Conservation (phyloP, 2,888 invertebrate genomes). For the Acronicta alni region DNA sequence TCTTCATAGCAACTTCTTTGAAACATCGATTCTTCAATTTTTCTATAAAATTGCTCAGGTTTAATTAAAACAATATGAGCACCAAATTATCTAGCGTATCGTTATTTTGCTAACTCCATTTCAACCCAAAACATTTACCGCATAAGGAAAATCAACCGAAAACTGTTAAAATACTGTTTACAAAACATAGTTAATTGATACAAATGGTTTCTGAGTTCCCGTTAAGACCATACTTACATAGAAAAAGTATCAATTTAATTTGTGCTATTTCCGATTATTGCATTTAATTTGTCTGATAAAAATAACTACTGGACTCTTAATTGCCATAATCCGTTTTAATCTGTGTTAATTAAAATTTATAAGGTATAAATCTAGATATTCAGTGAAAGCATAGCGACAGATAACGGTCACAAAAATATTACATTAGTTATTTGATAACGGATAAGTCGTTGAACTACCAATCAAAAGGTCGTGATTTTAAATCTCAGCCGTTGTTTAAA, state of each 20-base stretch:
- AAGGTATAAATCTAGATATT: too few species aligned
- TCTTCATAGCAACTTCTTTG: too few species aligned
- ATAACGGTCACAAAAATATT: too few species aligned
- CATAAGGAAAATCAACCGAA: too few species aligned
- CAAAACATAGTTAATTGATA: conserved; percentile 4
- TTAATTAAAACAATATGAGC: too few species aligned
- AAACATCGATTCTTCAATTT: too few species aligned
- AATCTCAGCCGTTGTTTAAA: neutral
- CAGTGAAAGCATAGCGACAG: neutral
- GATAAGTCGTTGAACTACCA: neutral
- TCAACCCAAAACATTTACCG: too few species aligned
- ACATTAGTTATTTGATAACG: neutral
- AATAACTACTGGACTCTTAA: conserved; percentile 3
- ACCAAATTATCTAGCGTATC: too few species aligned
- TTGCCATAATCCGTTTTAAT: neutral
- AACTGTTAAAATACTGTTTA: too few species aligned
- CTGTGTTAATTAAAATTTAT: too few species aligned
- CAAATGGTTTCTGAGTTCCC: neutral
- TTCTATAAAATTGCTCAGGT: too few species aligned
- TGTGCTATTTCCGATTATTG: neutral
- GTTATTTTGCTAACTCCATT: too few species aligned
- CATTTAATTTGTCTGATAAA: neutral
- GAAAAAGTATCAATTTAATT: conserved; percentile 14
- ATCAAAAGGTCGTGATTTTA: neutral
- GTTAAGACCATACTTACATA: conserved; percentile 8